Evolutionary conservation across 2,888 invertebrate genomes (phyloP), one percentile per base, ranked within the genome.

Genomic region (Drosophila eohydei): DNA sequence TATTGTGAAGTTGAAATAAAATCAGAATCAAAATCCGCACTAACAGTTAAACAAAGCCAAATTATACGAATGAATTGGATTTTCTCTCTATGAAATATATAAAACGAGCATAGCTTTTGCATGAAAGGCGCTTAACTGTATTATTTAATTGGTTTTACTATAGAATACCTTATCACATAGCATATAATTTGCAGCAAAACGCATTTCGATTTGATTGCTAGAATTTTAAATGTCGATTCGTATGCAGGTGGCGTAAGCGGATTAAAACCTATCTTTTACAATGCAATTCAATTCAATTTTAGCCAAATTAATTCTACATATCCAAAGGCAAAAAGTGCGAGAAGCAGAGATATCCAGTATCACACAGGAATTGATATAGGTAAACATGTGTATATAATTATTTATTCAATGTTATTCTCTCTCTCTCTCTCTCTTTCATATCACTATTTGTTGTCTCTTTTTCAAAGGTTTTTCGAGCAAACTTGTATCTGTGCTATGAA

Each of bases 191-290:
- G 16, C 40, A 30, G 5, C 5, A 16, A 55, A 12, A 7, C 28
- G 21, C 32, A 14, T 26, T 26, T 44, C 11, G 14, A 44, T 56
- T 56, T 9, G 14, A 14, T 55, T 21, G 36, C 30, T 14, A 30
- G 30, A 41, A 32, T 55, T 55, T 55, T 3, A 30, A 30, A 21
- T 55, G 30, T 8, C 41, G 40, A 28, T 40, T 55, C 16, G n/a
- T 4, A 41, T 21, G 30, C 34, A 21, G 16, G 4, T 12, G 1
- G 16, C 32, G 14, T 30, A 2, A 1, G 7, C 0, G 30, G 55
- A 43, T 55, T 51, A 26, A 34, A n/a, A n/a, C 6, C 12, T n/a
- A 11, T 8, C 2, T 21, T 36, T 44, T 26, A 16, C 44, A 34
- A 34, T 41, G 28, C 11, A 32, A 55, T 55, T 55, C 16, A n/a